Percentiles rank a stretch among this genome's conserved stretches.
phyloP scores from a whole-genome alignment of 2,797 vertebrate species.

The Sebastes hubbsi region DNA sequence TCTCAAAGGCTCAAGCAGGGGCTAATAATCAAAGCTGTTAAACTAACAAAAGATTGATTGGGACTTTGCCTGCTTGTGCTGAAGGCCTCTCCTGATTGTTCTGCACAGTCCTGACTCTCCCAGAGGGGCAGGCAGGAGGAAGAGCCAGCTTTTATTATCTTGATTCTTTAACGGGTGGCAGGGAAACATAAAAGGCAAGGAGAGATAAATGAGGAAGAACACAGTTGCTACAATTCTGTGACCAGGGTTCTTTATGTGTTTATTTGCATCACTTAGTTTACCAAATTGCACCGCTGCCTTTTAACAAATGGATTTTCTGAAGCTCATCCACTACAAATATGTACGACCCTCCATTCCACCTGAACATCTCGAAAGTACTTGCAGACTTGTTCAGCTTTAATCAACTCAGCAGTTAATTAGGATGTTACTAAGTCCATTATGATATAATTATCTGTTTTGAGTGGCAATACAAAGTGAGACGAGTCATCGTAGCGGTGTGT shows the following conservation, averaged over 20 bases:
- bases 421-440: not conserved
- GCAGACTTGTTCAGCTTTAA: conserved; percentile 10
- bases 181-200: not conserved
- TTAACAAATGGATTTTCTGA: not conserved
- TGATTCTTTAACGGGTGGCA: not conserved
- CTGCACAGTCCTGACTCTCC: not conserved
- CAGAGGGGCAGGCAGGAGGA: not conserved
- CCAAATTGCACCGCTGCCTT: not conserved
- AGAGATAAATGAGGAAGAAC: not conserved
- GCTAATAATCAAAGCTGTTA: conserved; percentile 11
- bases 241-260: not conserved
- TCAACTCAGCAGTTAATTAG: conserved; percentile 29
- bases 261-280: not conserved
- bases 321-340: not conserved
- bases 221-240: not conserved
- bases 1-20: not conserved
- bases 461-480: not conserved
- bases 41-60: conserved; percentile 15
- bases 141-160: not conserved
- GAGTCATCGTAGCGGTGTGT: not conserved
- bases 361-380: not conserved
- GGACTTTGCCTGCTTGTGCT: not conserved
- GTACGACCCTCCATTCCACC: not conserved
- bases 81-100: conserved; percentile 27
- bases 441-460: conserved; percentile 19